Base-by-base conservation (phyloP, 2,888 invertebrate species). In the Drosophila falleni region DNA sequence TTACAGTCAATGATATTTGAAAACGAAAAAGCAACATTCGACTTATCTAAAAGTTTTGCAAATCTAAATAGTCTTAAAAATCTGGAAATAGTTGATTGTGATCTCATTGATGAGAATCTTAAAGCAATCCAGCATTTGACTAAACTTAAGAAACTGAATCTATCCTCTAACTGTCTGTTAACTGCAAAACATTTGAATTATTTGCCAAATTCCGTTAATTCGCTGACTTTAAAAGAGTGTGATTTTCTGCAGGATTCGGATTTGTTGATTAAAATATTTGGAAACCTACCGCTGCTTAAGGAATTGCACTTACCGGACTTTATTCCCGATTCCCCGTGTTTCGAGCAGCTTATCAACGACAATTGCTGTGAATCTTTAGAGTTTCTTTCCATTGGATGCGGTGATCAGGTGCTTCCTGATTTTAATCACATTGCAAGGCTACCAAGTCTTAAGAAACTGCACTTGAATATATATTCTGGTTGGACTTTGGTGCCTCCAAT, bases 381-480 rank as follows among this genome's bases (percentile, higher is more conserved):
- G 16, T 23, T 26, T 0, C 46, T 83, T 0, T 16, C 58, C 5
- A 31, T 80, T 1, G 56, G 51, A 44, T 26, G 19, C 19, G 16
- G 23, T 23, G 23, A 23, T 23, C 3, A 4, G 4, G 3, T 23
- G 23, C 23, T 4, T 23, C 4, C 23, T 23, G 23, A 23, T 23
- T 23, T 4, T 23, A 23, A 23, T 23, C 23, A 23, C 23, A 23
- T 23, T 23, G 23, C 23, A 23, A 23, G 23, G 23, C 23, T 23
- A 8, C 87, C 83, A 10, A 54, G 19, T 2, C 59, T 84, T 2
- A 87, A 73, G 58, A 50, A 65, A 3, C 41, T 84, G 5, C 35
- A 10, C 23, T 26, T 42, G 16, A 8, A 54, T 11, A 6, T 6
- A 1, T 5, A 3, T 16, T 31, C 23, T 23, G 23, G 5, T 60